Percentiles rank a stretch among this genome's conserved stretches.
Evolutionary conservation across 1,140 invertebrate genomes (phyloP).

Genomic region (Bilobella aurantiaca): DNA sequence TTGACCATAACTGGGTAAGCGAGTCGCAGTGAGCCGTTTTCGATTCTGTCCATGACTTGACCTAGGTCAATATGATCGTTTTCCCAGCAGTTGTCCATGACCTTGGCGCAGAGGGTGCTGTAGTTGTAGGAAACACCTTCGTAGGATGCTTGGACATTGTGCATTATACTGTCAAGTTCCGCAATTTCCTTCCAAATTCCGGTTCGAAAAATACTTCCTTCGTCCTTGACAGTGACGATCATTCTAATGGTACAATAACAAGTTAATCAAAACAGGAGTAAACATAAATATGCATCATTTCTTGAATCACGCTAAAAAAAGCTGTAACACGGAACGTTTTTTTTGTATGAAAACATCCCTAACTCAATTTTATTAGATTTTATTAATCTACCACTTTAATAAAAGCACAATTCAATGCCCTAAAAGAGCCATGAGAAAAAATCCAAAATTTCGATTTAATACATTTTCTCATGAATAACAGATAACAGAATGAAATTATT

Average conservation of each 20-base stretch:
- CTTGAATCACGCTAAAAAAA: too few relatives aligned
- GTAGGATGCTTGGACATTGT: not conserved
- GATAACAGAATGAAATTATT: too few relatives aligned
- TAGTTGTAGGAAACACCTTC: not conserved
- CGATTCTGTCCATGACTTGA: not conserved
- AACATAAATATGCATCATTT: not conserved
- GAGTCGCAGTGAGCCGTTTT: not conserved
- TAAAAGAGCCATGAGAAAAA: too few relatives aligned
- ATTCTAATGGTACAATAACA: too few relatives aligned
- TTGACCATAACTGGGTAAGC: not conserved
- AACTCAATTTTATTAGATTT: too few relatives aligned
- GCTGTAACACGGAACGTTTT: too few relatives aligned
- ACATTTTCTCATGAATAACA: too few relatives aligned
- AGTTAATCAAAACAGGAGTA: not conserved
- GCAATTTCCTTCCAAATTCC: slow-evolving; percentile 53
- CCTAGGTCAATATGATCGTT: not conserved
- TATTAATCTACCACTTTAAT: too few relatives aligned
- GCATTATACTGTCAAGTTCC: not conserved
- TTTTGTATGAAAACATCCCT: too few relatives aligned
- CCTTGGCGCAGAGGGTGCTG: not conserved
- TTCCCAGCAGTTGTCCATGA: not conserved
- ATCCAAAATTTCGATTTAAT: too few relatives aligned
- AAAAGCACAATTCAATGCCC: too few relatives aligned
- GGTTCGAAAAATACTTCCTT: slow-evolving; percentile 60
- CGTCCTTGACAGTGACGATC: slow-evolving; percentile 70